Evolutionary conservation across 1,140 invertebrate species (phyloP), one percentile per base, ranked within the genome.

Genomic region (Rhynchophorus ferrugineus): DNA sequence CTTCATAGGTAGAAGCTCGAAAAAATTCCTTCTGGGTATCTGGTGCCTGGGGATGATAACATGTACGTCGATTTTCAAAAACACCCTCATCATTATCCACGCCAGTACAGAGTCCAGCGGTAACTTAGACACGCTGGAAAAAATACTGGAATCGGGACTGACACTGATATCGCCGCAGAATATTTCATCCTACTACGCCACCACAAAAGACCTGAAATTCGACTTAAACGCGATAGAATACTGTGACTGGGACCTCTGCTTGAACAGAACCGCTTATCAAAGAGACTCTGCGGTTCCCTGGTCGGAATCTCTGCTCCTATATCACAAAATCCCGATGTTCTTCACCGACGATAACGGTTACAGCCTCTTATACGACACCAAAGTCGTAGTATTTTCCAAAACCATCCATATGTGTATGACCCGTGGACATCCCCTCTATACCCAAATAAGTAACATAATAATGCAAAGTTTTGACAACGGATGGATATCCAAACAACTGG

Each of bases 311-410:
- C 37, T 52, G 37, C 16, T 52, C 3, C 39, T 38, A 13, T 45
- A 52, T 19, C 37, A 46, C 20, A 38, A 39, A 39, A 52, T 52
- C 18, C 49, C 49, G 17, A 52, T 37, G 24, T 37, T 34, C 37
- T 52, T 19, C 17, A 52, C 43, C 13, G 43, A 43, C 7, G 1
- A 37, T 7, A 13, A 52, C 3, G 42, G 49, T 5, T 41, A 52
- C 24, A 39, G 42, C n/a, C 24, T 52, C 8, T 38, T 52, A n/a
- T 34, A 22, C n/a, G 42, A 21, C 6, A 52, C 20, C 16, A 29
- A 11, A 11, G 43, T 22, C 16, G 19, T n/a, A 8, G 43, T 52
- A n/a, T 43, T 24, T 13, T 33, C 42, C 2, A n/a, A 43, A 14
- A 16, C 17, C 13, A 39, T 52, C 2, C 42, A 52, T 5, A 9